Evolutionary conservation across 2,113 vertebrate species (phyloP), one percentile per base, ranked within the genome.

Genomic region (Fulmarus glacialis): DNA sequence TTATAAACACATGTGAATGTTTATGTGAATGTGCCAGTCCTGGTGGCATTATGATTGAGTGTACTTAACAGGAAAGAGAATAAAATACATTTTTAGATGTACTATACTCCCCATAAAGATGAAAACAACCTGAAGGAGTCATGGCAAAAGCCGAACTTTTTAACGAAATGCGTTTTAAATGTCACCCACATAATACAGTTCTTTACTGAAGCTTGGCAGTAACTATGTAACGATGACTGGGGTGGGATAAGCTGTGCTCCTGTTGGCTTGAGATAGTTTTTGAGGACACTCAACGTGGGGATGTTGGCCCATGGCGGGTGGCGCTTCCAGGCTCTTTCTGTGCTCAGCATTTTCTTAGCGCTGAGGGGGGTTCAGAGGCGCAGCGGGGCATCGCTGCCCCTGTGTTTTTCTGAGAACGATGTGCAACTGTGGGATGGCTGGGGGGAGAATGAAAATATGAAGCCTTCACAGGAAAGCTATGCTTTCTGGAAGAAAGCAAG

Each of bases 301-400:
- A 2, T 58, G 19, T 52, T 67, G 23, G 22, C 42, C 47, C 26
- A 2, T 12, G 22, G 53, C 1, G 0, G 15, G 18, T 62, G 42
- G 20, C n/a, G 63, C 9, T 84, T 78, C 14, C 23, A 16, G 26
- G 6, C 2, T 81, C 7, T 10, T 85, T 24, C 53, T 77, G 30
- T 32, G 5, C 4, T 43, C 36, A 62, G 12, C 8, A 21, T 74
- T 55, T 75, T 71, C 47, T 62, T 52, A 24, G 20, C 5, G 8
- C 2, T 72, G 47, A 23, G 12, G 12, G 18, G 12, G 11, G 17
- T 72, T 32, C 27, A 16, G 45, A 78, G 32, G 12, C 87, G 45
- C 63, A 58, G 23, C 0, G 0, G 50, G 10, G 30, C 15, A 32
- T 27, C 52, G 42, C 26, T 71, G 52, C 4, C 36, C 32, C 9